Base-by-base conservation (phyloP, 1,140 invertebrate genomes). In the Musca vetustissima region DNA sequence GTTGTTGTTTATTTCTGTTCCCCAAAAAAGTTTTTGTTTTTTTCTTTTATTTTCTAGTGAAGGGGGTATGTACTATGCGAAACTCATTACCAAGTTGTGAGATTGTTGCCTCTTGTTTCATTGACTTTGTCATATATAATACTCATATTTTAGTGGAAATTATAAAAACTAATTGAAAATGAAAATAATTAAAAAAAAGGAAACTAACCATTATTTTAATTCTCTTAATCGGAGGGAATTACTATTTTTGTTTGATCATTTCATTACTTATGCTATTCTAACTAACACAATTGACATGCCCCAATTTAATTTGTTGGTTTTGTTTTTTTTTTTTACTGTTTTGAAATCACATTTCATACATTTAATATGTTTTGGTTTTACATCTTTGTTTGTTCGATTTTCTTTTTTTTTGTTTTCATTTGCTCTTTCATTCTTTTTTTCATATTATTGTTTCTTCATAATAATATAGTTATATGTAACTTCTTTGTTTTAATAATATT, bases 341-440 rank as follows among this genome's bases (percentile, higher is more conserved):
- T 64, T 64, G 25, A 64, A 36, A n/a, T 65, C 24, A 53, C 22
- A 53, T 53, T 24, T 24, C 22, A 73, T 72, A 72, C 71, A 76
- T 78, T 78, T 78, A 78, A 77, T 76, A 78, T 78, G 74, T 77
- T 73, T 71, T 72, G 72, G 59, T 74, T 71, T 69, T 75, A 59
- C 21, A 50, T 66, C 15, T 66, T 55, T 73, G 72, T 68, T 71
- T 76, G 73, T 73, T 71, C 68, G 36, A 70, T 11, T 72, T 75
- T 71, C 69, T 64, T 25, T 25, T 68, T 21, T 19, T 48, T 9
- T 8, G 6, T 43, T 13, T 67, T 50, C 19, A 14, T 64, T 17
- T 15, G 32, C 75, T 72, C 73, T 74, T 73, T 28, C 3, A 8
- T 43, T 43, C 13, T 43, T 7, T 43, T 43, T 43, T 43, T 43